Evolutionary conservation across 2,888 invertebrate genomes (phyloP).

Genomic region (Apoda limacodes): DNA sequence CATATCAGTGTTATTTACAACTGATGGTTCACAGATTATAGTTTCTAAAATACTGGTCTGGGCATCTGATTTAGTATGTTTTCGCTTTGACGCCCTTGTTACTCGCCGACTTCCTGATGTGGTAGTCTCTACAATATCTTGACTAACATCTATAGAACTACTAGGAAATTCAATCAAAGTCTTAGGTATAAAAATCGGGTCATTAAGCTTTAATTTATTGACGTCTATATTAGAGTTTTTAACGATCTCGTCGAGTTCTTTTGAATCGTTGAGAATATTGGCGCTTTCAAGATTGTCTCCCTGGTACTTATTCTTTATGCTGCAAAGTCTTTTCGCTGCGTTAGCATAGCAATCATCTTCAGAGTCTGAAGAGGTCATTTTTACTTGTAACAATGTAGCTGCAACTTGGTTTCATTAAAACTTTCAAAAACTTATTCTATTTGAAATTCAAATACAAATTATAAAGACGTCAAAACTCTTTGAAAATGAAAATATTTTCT

Average conservation of each 20-base stretch:
- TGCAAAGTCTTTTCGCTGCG: constrained; percentile 36
- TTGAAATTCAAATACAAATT: too few relatives aligned
- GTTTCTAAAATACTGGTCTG: too few relatives aligned
- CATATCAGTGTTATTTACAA: constrained; percentile 4
- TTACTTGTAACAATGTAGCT: too few relatives aligned
- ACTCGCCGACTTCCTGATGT: not conserved
- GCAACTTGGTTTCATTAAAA: too few relatives aligned
- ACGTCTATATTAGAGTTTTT: constrained; percentile 10
- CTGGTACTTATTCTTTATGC: constrained; percentile 31
- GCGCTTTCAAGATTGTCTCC: constrained; percentile 27
- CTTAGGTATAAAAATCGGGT: too few relatives aligned
- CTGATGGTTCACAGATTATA: not conserved
- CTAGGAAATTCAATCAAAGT: not conserved
- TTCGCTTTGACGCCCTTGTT: not conserved
- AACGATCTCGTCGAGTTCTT: constrained; percentile 11
- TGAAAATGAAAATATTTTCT: not conserved
- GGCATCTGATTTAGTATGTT: too few relatives aligned
- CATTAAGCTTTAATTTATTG: constrained; percentile 1
- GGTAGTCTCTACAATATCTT: not conserved
- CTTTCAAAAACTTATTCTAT: too few relatives aligned
- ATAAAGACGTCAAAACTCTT: not conserved
- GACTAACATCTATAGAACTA: not conserved
- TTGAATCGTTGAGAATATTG: constrained; percentile 24
- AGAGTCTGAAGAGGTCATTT: constrained; percentile 47
- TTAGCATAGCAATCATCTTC: constrained; percentile 56